Conservation (phyloP, 2,888 invertebrate genomes). For the Colostygia pectinataria region DNA sequence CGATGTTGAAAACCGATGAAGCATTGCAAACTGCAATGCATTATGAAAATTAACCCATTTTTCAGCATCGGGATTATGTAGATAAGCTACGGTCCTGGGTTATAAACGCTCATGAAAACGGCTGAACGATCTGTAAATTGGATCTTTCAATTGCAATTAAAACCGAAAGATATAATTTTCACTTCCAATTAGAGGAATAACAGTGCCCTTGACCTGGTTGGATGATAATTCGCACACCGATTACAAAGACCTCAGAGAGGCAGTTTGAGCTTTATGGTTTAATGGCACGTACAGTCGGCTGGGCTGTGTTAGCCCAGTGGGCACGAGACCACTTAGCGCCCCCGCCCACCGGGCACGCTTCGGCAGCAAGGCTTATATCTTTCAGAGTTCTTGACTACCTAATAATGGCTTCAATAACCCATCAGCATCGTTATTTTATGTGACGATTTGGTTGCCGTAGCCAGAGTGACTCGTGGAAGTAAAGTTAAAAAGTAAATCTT, state of each 20-base stretch:
- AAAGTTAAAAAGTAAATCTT: too few relatives aligned
- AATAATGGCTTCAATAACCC: too few relatives aligned
- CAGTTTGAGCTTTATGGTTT: conserved; percentile 27
- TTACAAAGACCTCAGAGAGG: conserved; percentile 28
- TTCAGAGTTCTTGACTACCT: too few relatives aligned
- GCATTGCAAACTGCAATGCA: too few relatives aligned
- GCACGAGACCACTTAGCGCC: not conserved
- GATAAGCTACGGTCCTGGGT: not conserved
- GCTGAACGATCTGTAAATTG: conserved; percentile 13
- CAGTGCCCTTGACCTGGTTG: conserved; percentile 38
- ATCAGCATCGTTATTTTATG: too few relatives aligned
- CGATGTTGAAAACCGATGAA: too few relatives aligned
- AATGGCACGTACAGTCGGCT: conserved; percentile 36
- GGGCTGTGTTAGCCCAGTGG: not conserved
- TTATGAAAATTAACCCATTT: not conserved
- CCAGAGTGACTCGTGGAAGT: too few relatives aligned
- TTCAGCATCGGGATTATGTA: not conserved
- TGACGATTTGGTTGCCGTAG: too few relatives aligned
- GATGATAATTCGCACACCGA: conserved; percentile 38
- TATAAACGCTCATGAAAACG: conserved; percentile 6
- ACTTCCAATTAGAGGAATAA: conserved; percentile 36
- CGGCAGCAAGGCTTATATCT: too few relatives aligned
- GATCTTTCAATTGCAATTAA: conserved; percentile 10
- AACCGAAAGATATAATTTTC: conserved; percentile 31
- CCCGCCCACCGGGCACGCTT: not conserved